phyloP scores from a whole-genome alignment of 2,888 invertebrate genomes.

The Drepana falcataria region DNA sequence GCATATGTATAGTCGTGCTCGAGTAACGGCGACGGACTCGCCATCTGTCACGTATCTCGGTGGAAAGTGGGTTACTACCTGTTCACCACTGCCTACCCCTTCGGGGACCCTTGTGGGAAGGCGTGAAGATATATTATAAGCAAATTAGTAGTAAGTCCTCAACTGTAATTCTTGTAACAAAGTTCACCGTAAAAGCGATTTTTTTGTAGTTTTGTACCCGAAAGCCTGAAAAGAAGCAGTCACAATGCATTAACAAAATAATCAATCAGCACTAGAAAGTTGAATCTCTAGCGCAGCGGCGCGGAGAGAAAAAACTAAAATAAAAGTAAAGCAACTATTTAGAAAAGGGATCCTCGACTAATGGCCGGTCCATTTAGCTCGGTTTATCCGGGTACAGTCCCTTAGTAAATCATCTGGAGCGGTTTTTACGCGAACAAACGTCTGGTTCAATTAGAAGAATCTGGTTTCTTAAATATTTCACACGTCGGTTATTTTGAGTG shows the following conservation, averaged over 20 bases:
- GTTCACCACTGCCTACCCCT: no score
- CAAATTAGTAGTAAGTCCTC: no score
- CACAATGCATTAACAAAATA: conserved; percentile 32
- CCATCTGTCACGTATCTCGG: no score
- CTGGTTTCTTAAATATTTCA: conserved; percentile 14
- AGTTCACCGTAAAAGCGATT: no score
- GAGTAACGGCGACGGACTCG: no score
- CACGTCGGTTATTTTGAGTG: neutral
- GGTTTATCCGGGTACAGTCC: conserved; percentile 47
- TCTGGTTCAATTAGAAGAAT: conserved; percentile 38
- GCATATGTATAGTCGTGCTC: no score
- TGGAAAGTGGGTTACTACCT: no score
- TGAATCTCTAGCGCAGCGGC: conserved; percentile 11
- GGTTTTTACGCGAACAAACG: conserved; percentile 32
- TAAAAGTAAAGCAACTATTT: conserved; percentile 35
- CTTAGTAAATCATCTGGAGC: conserved; percentile 45
- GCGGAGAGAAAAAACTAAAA: conserved; percentile 22
- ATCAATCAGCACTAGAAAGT: conserved; percentile 34
- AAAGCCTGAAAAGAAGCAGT: conserved; percentile 11
- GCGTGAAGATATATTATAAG: no score
- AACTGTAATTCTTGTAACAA: no score
- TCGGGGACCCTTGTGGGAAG: no score
- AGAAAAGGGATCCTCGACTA: conserved; percentile 39
- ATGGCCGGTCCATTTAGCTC: conserved; percentile 52
- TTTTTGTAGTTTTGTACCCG: no score